Conservation (phyloP, 2,113 vertebrate species). For the Pandion haliaetus region DNA sequence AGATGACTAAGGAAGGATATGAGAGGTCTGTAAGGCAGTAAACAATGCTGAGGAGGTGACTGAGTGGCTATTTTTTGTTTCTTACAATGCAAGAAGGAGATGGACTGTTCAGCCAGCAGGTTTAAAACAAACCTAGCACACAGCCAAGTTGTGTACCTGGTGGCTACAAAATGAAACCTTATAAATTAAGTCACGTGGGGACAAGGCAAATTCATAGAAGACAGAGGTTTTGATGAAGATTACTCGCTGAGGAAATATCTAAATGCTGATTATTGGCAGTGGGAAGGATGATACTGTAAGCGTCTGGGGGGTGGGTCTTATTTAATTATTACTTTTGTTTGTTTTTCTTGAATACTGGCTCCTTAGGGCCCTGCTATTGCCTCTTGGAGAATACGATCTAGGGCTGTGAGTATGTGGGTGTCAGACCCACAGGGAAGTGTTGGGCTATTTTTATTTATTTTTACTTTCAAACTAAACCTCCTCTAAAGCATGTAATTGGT, state of each 20-base stretch:
- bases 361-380: neutral
- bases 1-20: neutral
- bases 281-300: neutral
- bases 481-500: neutral
- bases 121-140: neutral
- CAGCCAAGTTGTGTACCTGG: neutral
- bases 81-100: neutral
- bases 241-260: neutral
- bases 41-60: neutral
- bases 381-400: neutral
- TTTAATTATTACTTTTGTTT: neutral
- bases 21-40: neutral
- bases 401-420: neutral
- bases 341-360: neutral
- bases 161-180: neutral
- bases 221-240: accelerated
- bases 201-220: neutral
- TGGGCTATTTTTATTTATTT: neutral
- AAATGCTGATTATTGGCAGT: neutral
- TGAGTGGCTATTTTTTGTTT: neutral
- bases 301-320: neutral
- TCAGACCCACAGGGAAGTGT: neutral
- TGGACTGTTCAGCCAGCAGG: neutral
- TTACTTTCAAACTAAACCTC: neutral
- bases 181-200: neutral